Conservation (phyloP, 2,888 invertebrate species). For the Diarsia dahlii region DNA sequence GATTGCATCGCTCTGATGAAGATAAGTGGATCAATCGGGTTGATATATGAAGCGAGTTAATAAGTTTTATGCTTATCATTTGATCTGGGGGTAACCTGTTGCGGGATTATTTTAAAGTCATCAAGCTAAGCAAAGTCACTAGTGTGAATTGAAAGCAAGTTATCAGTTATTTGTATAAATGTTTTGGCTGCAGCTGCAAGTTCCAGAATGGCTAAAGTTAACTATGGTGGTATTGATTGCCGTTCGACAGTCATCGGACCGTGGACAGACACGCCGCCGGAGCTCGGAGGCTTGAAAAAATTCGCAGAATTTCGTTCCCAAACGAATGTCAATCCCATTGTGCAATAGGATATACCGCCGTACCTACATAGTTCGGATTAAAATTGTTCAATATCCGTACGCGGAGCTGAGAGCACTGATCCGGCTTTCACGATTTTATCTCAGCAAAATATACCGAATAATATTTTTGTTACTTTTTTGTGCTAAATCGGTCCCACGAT, state of each 20-base stretch:
- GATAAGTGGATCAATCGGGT: slow-evolving; percentile 52
- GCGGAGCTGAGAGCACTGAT: slow-evolving; percentile 41
- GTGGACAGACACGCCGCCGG: slow-evolving; percentile 18
- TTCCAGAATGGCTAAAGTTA: slow-evolving; percentile 19
- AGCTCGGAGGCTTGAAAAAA: slow-evolving; percentile 43
- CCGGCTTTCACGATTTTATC: slow-evolving; percentile 53
- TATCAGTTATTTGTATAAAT: neutral
- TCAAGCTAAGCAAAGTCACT: neutral
- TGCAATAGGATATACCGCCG: slow-evolving; percentile 44
- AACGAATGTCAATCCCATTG: slow-evolving; percentile 58
- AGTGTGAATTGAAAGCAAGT: neutral
- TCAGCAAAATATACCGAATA: slow-evolving; percentile 35
- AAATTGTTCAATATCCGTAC: slow-evolving; percentile 45
- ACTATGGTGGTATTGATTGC: slow-evolving; percentile 45
- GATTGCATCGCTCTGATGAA: slow-evolving; percentile 43
- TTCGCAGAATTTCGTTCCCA: slow-evolving; percentile 43
- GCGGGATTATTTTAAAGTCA: slow-evolving; percentile 30
- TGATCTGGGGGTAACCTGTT: slow-evolving; percentile 26
- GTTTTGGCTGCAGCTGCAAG: slow-evolving; percentile 14
- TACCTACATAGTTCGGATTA: slow-evolving; percentile 52
- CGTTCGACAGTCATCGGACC: slow-evolving; percentile 25
- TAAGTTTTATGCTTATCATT: slow-evolving; percentile 39
- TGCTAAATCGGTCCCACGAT: slow-evolving; percentile 46
- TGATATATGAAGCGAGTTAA: slow-evolving; percentile 41
- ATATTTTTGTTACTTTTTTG: slow-evolving; percentile 54